phyloP scores from a whole-genome alignment of 2,797 vertebrate genomes.

The Clarias fuscus region DNA sequence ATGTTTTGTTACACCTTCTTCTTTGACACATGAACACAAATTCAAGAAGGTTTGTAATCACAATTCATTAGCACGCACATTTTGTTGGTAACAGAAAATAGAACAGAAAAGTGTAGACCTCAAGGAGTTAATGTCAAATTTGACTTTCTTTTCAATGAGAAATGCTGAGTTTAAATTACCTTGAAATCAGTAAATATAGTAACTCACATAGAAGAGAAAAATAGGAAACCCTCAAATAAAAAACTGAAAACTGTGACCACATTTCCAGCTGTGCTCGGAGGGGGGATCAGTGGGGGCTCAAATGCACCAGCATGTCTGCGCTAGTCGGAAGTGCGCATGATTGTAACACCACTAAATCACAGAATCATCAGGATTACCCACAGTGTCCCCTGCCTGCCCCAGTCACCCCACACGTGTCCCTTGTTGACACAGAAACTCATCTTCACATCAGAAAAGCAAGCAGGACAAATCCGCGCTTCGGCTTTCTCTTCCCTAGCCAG shows the following conservation, averaged over 20 bases:
- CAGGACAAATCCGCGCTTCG: background rate
- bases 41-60: background rate
- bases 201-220: background rate
- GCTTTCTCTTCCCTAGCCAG: conserved; percentile 1
- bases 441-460: background rate
- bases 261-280: conserved; percentile 18
- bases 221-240: background rate
- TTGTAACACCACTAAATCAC: conserved; percentile 12
- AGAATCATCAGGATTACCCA: background rate
- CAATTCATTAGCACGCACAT: too few relatives aligned
- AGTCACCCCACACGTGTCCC: too few relatives aligned
- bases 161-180: background rate
- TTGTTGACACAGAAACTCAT: background rate
- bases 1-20: background rate
- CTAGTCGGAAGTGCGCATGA: background rate
- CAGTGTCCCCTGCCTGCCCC: background rate
- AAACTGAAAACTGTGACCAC: background rate
- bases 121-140: background rate
- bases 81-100: background rate
- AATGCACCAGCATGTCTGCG: background rate
- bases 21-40: background rate
- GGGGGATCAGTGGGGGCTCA: background rate
- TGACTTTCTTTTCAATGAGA: background rate
- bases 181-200: background rate
- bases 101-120: background rate